Evolutionary conservation across 2,888 invertebrate genomes (phyloP).

Genomic region (Phyllotreta striolata): DNA sequence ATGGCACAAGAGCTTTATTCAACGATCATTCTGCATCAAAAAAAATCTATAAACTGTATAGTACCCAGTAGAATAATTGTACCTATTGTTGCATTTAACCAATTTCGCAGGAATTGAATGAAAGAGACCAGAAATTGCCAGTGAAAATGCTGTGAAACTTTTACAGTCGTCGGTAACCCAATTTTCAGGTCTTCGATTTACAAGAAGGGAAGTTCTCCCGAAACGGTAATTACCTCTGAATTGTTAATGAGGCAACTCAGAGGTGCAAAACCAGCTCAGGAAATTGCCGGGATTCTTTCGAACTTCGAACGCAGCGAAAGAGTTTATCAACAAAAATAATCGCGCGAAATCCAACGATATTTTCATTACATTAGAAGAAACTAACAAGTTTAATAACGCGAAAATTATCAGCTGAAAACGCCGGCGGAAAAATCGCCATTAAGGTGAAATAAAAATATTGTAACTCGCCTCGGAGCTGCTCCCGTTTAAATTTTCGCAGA

Average conservation of each 20-base stretch:
- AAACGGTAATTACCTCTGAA: slow-evolving; percentile 14
- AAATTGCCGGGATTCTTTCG: neutral
- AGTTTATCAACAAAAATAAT: too few relatives aligned
- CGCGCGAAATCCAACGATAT: neutral
- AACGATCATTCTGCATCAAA: too few relatives aligned
- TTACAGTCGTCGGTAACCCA: slow-evolving; percentile 7
- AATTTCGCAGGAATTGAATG: neutral
- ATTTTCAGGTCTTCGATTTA: slow-evolving; percentile 8
- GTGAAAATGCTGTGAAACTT: slow-evolving; percentile 7
- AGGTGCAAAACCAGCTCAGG: neutral
- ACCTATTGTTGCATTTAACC: neutral
- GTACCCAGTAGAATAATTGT: too few relatives aligned
- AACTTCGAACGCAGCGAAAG: neutral
- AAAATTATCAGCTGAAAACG: slow-evolving; percentile 3
- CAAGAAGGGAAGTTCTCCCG: slow-evolving; percentile 10
- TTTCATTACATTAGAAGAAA: slow-evolving; percentile 5
- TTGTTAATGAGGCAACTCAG: slow-evolving; percentile 6
- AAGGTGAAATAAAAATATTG: slow-evolving; percentile 7
- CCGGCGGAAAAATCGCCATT: slow-evolving; percentile 1
- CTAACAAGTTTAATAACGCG: slow-evolving; percentile 4
- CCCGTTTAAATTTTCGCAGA: slow-evolving; percentile 4
- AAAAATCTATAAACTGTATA: too few relatives aligned
- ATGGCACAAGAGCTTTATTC: too few relatives aligned
- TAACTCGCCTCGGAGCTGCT: slow-evolving; percentile 8
- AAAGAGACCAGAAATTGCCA: neutral